Evolutionary conservation across 2,113 vertebrate genomes (phyloP), one percentile per base, ranked within the genome.

Genomic region (Oxyura jamaicensis): DNA sequence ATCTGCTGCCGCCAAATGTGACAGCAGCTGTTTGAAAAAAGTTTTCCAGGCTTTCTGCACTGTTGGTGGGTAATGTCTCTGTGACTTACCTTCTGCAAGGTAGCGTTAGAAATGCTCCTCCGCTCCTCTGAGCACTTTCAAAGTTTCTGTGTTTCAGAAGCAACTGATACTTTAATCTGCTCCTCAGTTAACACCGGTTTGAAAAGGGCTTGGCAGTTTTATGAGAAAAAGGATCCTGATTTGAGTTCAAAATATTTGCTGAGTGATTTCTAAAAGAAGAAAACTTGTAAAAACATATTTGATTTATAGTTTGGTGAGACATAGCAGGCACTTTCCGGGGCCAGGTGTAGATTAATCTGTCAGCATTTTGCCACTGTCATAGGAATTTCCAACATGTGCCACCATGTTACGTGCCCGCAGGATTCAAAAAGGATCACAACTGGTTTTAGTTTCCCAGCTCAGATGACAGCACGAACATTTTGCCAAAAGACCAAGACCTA

Each of bases 181-280:
- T 93, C 22, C 56, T 91, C 80, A 36, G 39, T 80, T 94, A 88
- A 62, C 35, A 29, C 1, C 23, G 2, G 20, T 63, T 91, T 23
- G 79, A 74, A 94, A 94, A 82, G 41, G 53, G 8, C 48, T 94
- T 82, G 53, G 85, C 82, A 36, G 36, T 84, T 75, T 65, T 31
- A 46, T 91, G 62, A 58, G 88, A 83, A 95, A 89, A 93, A 35
- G 50, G 77, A 91, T 93, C 42, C 68, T 79, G 83, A 72, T 71
- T 83, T 66, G 36, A 88, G 78, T 83, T 93, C 18, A 52, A 84
- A 87, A 55, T 72, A 83, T 84, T 93, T 88, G 78, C 81, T 93
- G 77, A 93, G 76, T 84, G 83, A 65, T 96, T 95, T 97, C 95
- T 95, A 93, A 96, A 97, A 97, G 94, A 83, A 95, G 94, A 91